Evolutionary conservation across 2,797 vertebrate species (phyloP).

Genomic region (Morelia viridis): DNA sequence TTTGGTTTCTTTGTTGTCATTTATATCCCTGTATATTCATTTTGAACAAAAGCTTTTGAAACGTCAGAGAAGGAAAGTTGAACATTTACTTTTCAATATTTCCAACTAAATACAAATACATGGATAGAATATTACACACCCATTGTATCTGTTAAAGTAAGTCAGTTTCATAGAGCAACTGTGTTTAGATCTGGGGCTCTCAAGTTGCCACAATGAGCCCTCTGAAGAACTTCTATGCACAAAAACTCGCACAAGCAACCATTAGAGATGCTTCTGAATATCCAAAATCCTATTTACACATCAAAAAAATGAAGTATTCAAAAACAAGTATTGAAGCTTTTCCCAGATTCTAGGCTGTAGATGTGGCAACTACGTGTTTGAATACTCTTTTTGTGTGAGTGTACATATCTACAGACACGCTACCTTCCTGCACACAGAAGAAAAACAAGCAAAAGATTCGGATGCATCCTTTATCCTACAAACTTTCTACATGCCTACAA

Average conservation of each 20-base stretch:
- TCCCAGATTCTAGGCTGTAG: background rate
- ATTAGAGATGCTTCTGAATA: background rate
- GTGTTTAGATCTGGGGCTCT: background rate
- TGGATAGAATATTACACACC: background rate
- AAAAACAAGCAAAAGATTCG: no score
- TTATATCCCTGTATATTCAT: constrained; percentile 10
- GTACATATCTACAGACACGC: background rate
- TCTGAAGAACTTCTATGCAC: background rate
- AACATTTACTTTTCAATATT: constrained; percentile 11
- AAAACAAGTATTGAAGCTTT: background rate
- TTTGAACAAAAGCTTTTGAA: constrained; percentile 22
- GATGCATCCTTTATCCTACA: background rate
- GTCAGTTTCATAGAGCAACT: background rate
- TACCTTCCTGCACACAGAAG: background rate
- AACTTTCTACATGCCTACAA: background rate
- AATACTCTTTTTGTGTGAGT: no score
- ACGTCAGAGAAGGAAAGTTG: constrained; percentile 14
- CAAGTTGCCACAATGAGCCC: background rate
- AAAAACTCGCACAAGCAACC: background rate
- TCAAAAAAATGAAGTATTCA: background rate
- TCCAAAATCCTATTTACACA: background rate
- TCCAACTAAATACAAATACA: accelerated
- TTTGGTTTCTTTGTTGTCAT: constrained; percentile 27
- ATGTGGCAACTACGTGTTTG: background rate
- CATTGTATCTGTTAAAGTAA: background rate